These are phyloP conservation scores for Rhagonycha fulva DNA, from an alignment of 2,888 invertebrate genomes.

Conservation along the genomic window DNA sequence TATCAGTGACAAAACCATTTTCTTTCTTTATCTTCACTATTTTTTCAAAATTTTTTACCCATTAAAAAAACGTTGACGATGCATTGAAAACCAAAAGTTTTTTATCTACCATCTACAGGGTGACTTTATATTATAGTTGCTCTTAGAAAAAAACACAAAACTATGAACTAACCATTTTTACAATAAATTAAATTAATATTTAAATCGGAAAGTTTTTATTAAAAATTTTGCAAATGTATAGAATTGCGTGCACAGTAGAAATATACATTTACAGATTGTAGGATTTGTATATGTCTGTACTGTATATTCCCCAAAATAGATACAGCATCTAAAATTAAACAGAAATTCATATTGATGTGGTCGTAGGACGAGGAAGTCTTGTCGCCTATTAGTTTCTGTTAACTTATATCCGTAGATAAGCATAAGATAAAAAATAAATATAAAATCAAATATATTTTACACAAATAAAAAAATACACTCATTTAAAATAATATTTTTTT, in stretches of 20 bases:
- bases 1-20: no score
- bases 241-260: conserved; percentile 16
- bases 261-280: conserved; percentile 36
- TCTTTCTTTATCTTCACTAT: no score
- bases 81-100: no score
- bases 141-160: no score
- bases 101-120: no score
- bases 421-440: neutral
- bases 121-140: no score
- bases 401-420: neutral
- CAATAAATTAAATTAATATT: neutral
- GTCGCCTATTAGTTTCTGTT: neutral
- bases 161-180: neutral
- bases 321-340: conserved; percentile 43
- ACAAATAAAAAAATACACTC: neutral
- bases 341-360: conserved; percentile 41
- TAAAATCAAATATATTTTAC: neutral
- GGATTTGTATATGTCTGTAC: conserved; percentile 38
- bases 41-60: no score
- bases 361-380: conserved; percentile 36
- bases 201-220: no score
- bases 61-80: no score
- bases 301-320: conserved; percentile 40
- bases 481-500: neutral
- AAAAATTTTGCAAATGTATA: conserved; percentile 4